Evolutionary conservation across 2,113 vertebrate species (phyloP), one percentile per base, ranked within the genome.

Genomic region (Accipiter virgatus): DNA sequence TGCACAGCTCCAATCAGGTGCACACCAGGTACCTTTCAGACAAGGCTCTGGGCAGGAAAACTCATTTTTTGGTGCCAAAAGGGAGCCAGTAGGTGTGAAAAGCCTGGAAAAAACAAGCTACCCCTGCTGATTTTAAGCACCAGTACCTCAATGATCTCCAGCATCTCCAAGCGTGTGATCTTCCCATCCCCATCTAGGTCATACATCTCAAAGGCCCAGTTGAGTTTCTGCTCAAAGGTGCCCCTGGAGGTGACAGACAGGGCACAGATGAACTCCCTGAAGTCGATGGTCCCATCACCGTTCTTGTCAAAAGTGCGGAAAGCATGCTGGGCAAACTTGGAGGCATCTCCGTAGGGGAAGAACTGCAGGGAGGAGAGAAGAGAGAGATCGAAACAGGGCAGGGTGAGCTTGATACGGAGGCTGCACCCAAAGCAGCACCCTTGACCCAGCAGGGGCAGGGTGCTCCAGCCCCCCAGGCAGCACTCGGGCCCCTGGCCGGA

Each of bases 201-300:
- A 0, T 99, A 99, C 99, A 99, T 99, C 98, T 99, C 99, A 56
- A 99, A 99, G 81, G 99, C 99, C 99, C 99, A 99, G 97, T 99
- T 99, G 96, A 99, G 98, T 87, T 99, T 99, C 98, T 99, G 99
- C 97, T 99, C 99, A 14, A 99, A 99, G 97, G 99, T 99, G 38
- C 99, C 99, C 85, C 99, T 98, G 93, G 99, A 99, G 91, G 99
- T 99, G 97, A 99, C 99, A 48, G 99, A 99, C 74, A 99, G 98
- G 62, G 99, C 99, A 27, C 99, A 99, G 97, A 99, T 99, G 97
- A 99, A 99, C 99, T 99, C 99, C 97, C 99, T 98, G 98, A 99
- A 99, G 98, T 99, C 99, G 15, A 99, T 99, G 95, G 99, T 99
- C 73, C 99, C 99, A 0, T 99, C 99, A 0, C 99, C 99, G 0